Evolutionary conservation across 1,140 invertebrate genomes (phyloP).

Genomic region (Microplitis demolitor): DNA sequence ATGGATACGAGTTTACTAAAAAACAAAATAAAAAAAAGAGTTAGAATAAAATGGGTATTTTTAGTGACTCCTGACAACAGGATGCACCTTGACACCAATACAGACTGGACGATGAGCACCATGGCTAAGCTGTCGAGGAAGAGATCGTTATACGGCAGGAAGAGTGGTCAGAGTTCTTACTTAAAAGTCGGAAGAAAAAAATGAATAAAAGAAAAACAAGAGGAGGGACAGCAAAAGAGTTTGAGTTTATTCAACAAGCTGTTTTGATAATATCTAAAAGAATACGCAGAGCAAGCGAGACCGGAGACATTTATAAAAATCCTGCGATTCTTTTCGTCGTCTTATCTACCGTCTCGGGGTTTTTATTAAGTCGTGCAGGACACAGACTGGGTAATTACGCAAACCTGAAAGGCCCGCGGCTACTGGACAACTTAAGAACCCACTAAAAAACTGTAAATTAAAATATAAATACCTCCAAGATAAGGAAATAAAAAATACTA

Average conservation of each 20-base stretch:
- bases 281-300: not conserved
- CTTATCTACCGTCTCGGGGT: not conserved
- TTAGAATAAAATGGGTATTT: not conserved
- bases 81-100: constrained; percentile 27
- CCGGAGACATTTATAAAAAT: constrained; percentile 26
- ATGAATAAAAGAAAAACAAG: not conserved
- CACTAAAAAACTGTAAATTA: not conserved
- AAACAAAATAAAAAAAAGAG: too few species aligned
- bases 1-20: not conserved
- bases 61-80: not conserved
- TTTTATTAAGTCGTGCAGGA: constrained; percentile 7
- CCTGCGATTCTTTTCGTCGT: constrained; percentile 6
- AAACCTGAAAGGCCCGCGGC: not conserved
- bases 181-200: constrained; percentile 6
- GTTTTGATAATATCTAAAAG: constrained; percentile 14
- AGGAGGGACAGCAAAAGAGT: constrained; percentile 1
- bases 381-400: constrained; percentile 11
- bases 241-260: not conserved
- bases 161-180: not conserved
- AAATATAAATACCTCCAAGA: not conserved
- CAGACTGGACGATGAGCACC: not conserved
- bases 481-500: not conserved
- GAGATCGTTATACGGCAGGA: constrained; percentile 5
- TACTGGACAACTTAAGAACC: not conserved
- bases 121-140: not conserved